Evolutionary conservation across 1,140 invertebrate genomes (phyloP).

Genomic region (Drosophila tropicalis): DNA sequence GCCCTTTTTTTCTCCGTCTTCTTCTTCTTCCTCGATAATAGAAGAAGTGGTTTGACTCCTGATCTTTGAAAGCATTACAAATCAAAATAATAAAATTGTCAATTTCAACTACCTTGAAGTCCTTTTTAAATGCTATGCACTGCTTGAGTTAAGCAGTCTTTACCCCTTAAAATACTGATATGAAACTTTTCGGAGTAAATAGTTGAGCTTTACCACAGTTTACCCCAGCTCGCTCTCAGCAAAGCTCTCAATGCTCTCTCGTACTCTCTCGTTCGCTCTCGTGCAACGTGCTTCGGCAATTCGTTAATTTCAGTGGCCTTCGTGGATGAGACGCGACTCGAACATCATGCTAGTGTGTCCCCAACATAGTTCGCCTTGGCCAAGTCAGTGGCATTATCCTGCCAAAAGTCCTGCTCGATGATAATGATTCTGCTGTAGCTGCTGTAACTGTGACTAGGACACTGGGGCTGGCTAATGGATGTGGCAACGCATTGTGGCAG

Average conservation of each 20-base stretch:
- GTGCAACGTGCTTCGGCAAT: background rate
- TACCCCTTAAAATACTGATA: background rate
- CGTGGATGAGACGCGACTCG: conserved; percentile 18
- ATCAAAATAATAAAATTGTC: too few species aligned
- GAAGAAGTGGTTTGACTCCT: too few species aligned
- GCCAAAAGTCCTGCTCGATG: conserved; percentile 32
- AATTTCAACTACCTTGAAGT: too few species aligned
- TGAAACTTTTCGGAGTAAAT: conserved; percentile 35
- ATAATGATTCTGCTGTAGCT: conserved; percentile 5
- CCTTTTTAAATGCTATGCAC: background rate
- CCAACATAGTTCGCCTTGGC: conserved; percentile 46
- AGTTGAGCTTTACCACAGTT: conserved; percentile 34
- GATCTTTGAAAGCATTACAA: too few species aligned
- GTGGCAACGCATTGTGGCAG: conserved; percentile 74
- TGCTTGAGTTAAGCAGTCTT: conserved; percentile 6
- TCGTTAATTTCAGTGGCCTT: conserved; percentile 15
- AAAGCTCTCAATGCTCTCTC: conserved; percentile 17
- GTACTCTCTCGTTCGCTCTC: conserved; percentile 17
- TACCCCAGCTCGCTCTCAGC: conserved; percentile 26
- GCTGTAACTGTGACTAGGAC: conserved; percentile 23
- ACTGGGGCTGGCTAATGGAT: conserved; percentile 61
- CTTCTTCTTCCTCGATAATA: too few species aligned
- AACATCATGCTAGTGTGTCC: conserved; percentile 15
- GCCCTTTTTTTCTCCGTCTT: too few species aligned
- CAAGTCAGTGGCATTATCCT: conserved; percentile 38